Percentiles rank a stretch among this genome's conserved stretches.
Evolutionary conservation across 2,113 vertebrate species (phyloP).

Genomic region (Sylvilagus bachmani): DNA sequence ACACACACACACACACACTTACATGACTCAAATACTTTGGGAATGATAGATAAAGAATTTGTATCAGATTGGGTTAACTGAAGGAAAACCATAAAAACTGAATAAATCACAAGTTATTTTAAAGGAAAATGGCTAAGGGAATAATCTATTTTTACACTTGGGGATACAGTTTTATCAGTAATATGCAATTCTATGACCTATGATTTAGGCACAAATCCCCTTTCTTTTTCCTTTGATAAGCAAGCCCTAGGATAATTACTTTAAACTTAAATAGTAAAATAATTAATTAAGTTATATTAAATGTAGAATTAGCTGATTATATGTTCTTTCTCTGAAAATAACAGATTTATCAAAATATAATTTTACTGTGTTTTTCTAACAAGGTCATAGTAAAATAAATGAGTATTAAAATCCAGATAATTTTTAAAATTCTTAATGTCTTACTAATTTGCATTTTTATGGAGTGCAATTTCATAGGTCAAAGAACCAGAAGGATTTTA

Average conservation of each 20-base stretch:
- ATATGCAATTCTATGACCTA: background rate
- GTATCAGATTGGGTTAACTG: background rate
- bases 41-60: constrained; percentile 23
- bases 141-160: constrained; percentile 25
- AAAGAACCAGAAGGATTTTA: constrained; percentile 77
- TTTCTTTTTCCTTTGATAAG: background rate
- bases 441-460: constrained; percentile 81
- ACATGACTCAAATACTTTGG: background rate
- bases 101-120: background rate
- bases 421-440: constrained; percentile 69
- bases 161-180: background rate
- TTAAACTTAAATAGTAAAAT: constrained; percentile 66
- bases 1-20: background rate
- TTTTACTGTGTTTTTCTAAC: constrained; percentile 58
- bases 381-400: constrained; percentile 67
- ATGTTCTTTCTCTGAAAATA: constrained; percentile 50
- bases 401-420: constrained; percentile 63
- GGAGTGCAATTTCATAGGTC: constrained; percentile 71
- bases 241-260: constrained; percentile 31
- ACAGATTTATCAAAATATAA: constrained; percentile 60
- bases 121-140: background rate
- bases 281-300: constrained; percentile 44
- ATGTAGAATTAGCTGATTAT: constrained; percentile 40
- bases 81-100: background rate
- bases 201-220: background rate